Percentiles rank a stretch among this genome's conserved stretches.
Evolutionary conservation across 2,888 invertebrate species (phyloP).

Genomic region (Meloe dianella): DNA sequence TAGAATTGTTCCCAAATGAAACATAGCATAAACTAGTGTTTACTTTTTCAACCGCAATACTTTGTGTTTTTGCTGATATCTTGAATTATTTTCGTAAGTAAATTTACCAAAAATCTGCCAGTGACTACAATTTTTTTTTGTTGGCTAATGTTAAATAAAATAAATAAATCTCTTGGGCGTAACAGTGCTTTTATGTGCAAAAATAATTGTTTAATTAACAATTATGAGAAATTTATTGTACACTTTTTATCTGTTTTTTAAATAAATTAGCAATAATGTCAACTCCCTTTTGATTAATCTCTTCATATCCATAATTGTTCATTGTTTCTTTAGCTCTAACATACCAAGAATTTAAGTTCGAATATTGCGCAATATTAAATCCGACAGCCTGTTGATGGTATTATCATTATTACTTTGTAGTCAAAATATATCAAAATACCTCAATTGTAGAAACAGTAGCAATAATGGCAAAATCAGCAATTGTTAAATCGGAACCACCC

Average conservation of each 20-base stretch:
- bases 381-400: slow-evolving; percentile 46
- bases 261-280: slow-evolving; percentile 63
- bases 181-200: too few relatives aligned
- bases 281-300: slow-evolving; percentile 68
- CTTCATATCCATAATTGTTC: slow-evolving; percentile 70
- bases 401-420: not conserved
- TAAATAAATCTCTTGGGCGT: too few relatives aligned
- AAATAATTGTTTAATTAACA: too few relatives aligned
- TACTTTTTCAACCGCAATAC: too few relatives aligned
- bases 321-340: slow-evolving; percentile 69
- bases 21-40: too few relatives aligned
- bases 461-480: slow-evolving; percentile 72
- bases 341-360: slow-evolving; percentile 70
- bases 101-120: too few relatives aligned
- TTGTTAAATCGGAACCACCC: slow-evolving; percentile 71
- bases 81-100: too few relatives aligned
- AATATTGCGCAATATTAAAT: slow-evolving; percentile 64
- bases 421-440: slow-evolving; percentile 54
- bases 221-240: too few relatives aligned
- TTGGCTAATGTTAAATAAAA: too few relatives aligned
- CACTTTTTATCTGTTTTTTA: slow-evolving; percentile 54
- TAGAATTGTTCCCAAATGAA: too few relatives aligned
- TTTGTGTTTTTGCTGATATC: too few relatives aligned
- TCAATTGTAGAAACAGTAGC: slow-evolving; percentile 68
- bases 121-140: too few relatives aligned